phyloP scores from a whole-genome alignment of 2,113 vertebrate species.

The Emydura subglobosa region DNA sequence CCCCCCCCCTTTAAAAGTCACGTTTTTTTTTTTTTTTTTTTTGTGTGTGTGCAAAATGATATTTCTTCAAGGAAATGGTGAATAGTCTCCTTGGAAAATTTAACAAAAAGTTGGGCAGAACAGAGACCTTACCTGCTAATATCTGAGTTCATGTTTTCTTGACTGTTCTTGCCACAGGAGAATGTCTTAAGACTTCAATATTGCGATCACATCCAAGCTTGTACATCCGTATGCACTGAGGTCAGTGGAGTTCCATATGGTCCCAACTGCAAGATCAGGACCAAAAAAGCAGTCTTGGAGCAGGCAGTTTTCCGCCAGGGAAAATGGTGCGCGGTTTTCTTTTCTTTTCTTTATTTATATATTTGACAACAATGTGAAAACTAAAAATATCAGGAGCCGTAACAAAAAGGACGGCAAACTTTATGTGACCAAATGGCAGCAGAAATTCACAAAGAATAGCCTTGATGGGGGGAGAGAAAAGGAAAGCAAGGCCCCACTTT shows the following conservation, averaged over 20 bases:
- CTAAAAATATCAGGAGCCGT: background rate
- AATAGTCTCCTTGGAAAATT: background rate
- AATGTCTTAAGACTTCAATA: background rate
- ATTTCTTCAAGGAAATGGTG: background rate
- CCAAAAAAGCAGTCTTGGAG: background rate
- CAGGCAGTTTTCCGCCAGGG: background rate
- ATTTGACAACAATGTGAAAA: background rate
- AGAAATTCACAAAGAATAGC: background rate
- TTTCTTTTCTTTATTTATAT: background rate
- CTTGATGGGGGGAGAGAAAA: background rate
- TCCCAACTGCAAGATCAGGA: background rate
- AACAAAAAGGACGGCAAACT: background rate
- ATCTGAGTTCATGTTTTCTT: background rate
- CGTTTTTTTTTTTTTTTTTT: background rate
- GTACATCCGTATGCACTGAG: background rate
- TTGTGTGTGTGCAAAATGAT: background rate
- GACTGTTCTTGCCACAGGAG: background rate
- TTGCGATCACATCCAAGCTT: background rate
- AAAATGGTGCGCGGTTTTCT: background rate
- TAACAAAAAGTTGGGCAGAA: background rate
- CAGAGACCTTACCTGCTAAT: background rate
- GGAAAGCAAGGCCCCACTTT: background rate
- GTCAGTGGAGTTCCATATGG: background rate
- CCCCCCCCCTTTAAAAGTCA: background rate
- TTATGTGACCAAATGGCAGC: background rate